A percentile compares a stretch with the other conserved stretches of the same genome.
phyloP scores from a whole-genome alignment of 2,888 invertebrate species.

The Zygogramma bicolorata region DNA sequence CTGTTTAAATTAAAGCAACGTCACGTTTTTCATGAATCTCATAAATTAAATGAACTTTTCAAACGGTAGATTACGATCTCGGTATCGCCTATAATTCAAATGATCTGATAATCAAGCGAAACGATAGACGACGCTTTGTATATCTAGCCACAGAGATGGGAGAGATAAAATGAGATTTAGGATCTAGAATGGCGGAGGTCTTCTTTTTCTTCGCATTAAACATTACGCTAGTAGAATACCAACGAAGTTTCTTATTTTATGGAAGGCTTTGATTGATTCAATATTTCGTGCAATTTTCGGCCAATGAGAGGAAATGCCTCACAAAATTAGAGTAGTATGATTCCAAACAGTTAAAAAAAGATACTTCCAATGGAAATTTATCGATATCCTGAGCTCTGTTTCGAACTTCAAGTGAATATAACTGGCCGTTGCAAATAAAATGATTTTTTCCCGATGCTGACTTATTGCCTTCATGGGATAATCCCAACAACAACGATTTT shows the following conservation, averaged over 20 bases:
- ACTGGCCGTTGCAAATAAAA: too few relatives aligned
- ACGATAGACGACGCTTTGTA: slow-evolving; percentile 30
- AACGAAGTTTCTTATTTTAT: neutral
- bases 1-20: slow-evolving; percentile 44
- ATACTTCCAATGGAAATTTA: too few relatives aligned
- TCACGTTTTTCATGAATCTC: slow-evolving; percentile 47
- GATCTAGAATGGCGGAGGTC: slow-evolving; percentile 22
- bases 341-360: too few relatives aligned
- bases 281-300: neutral
- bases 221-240: neutral
- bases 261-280: neutral
- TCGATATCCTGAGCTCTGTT: too few relatives aligned
- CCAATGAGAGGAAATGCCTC: too few relatives aligned
- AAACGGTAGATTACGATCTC: slow-evolving; percentile 36
- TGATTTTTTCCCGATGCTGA: too few relatives aligned
- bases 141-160: slow-evolving; percentile 26
- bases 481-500: too few relatives aligned
- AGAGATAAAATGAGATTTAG: slow-evolving; percentile 24
- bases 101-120: slow-evolving; percentile 34
- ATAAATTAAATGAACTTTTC: slow-evolving; percentile 43
- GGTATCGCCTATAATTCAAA: slow-evolving; percentile 35
- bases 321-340: too few relatives aligned
- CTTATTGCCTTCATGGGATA: too few relatives aligned
- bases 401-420: too few relatives aligned
- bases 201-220: neutral